A percentile compares a stretch with the other conserved stretches of the same genome.
Conservation (phyloP, 2,113 vertebrate species). For the Solea senegalensis region DNA sequence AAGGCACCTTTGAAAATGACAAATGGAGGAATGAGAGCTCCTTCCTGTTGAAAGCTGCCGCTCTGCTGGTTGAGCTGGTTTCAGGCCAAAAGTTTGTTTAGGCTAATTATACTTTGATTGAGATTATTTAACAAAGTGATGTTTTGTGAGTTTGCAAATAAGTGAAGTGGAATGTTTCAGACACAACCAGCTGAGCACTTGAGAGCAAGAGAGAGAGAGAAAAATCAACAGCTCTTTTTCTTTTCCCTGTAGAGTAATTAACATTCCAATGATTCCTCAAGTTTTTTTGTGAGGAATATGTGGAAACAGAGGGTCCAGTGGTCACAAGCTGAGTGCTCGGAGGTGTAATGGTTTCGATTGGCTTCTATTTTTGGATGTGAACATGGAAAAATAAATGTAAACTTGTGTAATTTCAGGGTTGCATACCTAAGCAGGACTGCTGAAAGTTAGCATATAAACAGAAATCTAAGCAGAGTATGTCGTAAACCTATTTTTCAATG, state of each 20-base stretch:
- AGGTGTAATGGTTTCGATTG: constrained; percentile 43
- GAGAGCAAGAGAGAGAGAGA: constrained; percentile 4
- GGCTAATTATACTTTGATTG: constrained; percentile 50
- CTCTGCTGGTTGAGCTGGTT: constrained; percentile 58
- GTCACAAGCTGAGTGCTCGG: constrained; percentile 21
- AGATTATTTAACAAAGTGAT: constrained; percentile 32
- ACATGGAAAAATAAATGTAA: constrained; percentile 56
- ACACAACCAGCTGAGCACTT: constrained; percentile 38
- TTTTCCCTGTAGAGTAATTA: constrained; percentile 67
- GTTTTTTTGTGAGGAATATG: constrained; percentile 70
- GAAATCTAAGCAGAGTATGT: background rate
- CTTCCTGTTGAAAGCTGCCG: constrained; percentile 29
- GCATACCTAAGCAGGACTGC: constrained; percentile 22
- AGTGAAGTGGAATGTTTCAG: constrained; percentile 5
- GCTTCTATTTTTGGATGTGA: constrained; percentile 69
- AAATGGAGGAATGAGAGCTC: constrained; percentile 28
- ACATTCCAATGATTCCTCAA: constrained; percentile 80
- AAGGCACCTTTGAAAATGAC: constrained; percentile 24
- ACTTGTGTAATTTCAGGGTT: constrained; percentile 41
- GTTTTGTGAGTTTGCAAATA: constrained; percentile 18
- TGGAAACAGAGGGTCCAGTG: constrained; percentile 57
- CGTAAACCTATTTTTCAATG: background rate
- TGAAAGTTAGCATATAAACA: background rate
- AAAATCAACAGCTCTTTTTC: constrained; percentile 49
- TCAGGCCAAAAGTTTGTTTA: constrained; percentile 59